A percentile compares a stretch with the other conserved stretches of the same genome.
phyloP scores from a whole-genome alignment of 2,888 invertebrate genomes.

The Monochamus alternatus region DNA sequence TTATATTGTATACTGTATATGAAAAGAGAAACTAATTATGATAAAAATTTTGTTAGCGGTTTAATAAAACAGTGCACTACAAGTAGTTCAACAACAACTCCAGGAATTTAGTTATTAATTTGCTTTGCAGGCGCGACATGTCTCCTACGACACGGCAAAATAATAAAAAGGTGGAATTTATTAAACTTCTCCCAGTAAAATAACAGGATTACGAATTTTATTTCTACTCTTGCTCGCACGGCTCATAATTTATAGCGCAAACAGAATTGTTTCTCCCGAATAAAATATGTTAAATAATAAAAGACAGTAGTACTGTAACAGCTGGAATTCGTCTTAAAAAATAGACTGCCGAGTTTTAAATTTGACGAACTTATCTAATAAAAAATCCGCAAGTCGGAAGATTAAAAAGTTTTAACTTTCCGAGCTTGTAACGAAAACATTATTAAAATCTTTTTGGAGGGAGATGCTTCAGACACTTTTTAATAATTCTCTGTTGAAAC shows the following conservation, averaged over 20 bases:
- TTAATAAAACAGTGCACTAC: too few species aligned
- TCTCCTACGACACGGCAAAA: background rate
- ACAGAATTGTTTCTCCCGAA: slow-evolving; percentile 10
- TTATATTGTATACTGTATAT: too few species aligned
- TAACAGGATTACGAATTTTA: slow-evolving; percentile 1
- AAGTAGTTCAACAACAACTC: too few species aligned
- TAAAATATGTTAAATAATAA: slow-evolving; percentile 9
- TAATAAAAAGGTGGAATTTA: background rate
- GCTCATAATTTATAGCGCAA: background rate
- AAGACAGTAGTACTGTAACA: slow-evolving; percentile 33
- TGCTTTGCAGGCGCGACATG: background rate
- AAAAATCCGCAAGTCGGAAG: slow-evolving; percentile 51
- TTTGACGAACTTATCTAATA: slow-evolving; percentile 53
- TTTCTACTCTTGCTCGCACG: background rate
- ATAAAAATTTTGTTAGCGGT: too few species aligned
- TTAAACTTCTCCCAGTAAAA: background rate
- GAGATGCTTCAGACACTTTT: slow-evolving; percentile 50
- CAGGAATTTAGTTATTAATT: too few species aligned
- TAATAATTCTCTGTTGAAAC: slow-evolving; percentile 49
- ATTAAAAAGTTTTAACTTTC: slow-evolving; percentile 49
- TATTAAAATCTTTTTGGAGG: slow-evolving; percentile 50
- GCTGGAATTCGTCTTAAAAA: slow-evolving; percentile 48
- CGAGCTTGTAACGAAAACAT: slow-evolving; percentile 44
- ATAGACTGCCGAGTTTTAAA: slow-evolving; percentile 30
- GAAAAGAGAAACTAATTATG: too few species aligned